These are phyloP conservation scores for Vidua macroura DNA, from an alignment of 2,113 vertebrate species.

Conservation along the genomic window DNA sequence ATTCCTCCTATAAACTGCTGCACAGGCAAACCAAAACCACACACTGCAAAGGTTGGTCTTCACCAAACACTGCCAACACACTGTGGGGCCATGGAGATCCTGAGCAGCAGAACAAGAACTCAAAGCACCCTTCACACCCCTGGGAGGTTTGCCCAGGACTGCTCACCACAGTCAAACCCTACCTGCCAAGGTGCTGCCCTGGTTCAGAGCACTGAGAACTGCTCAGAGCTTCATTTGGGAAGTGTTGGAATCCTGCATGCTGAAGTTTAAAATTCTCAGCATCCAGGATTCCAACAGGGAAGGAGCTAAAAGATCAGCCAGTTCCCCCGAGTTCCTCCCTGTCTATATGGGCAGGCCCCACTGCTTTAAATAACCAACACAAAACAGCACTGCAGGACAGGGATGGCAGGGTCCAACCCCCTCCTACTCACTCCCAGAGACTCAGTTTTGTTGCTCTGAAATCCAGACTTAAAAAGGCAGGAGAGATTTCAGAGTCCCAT, in stretches of 20 bases:
- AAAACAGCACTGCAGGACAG: background rate
- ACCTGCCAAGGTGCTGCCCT: background rate
- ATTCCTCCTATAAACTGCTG: accelerated
- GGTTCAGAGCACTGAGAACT: background rate
- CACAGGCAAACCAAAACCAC: background rate
- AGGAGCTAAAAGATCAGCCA: background rate
- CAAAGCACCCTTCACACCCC: background rate
- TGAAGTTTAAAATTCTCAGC: too few species aligned
- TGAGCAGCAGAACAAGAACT: background rate
- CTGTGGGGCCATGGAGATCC: background rate
- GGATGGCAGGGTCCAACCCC: background rate
- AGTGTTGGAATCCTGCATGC: too few species aligned
- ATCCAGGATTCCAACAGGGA: too few species aligned
- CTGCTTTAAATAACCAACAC: background rate
- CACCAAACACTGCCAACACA: too few species aligned
- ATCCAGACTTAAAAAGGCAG: background rate
- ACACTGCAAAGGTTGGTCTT: accelerated
- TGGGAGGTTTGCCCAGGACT: background rate
- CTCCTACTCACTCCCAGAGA: background rate
- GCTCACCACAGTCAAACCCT: background rate
- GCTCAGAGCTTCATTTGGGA: background rate
- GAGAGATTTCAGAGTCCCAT: background rate
- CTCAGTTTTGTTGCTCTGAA: background rate
- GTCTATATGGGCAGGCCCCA: background rate
- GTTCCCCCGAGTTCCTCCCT: accelerated